Evolutionary conservation across 2,797 vertebrate genomes (phyloP).

Genomic region (Enteromius trimaculatus): DNA sequence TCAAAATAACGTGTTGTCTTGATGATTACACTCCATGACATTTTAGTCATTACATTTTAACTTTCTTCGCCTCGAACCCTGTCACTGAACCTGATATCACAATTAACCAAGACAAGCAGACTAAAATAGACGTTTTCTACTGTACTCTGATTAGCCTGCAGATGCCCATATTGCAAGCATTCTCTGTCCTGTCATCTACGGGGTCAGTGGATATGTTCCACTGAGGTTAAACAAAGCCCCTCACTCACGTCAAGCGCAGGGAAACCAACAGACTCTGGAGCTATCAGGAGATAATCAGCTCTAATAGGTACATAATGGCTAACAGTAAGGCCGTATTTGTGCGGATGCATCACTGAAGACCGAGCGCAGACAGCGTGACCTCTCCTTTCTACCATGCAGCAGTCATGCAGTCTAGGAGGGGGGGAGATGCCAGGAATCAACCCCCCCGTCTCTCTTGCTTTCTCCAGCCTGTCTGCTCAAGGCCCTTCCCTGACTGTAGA

Average conservation of each 20-base stretch:
- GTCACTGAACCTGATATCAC: neutral
- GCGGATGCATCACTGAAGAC: constrained; percentile 89
- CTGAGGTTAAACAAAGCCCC: constrained; percentile 93
- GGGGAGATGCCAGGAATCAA: constrained; percentile 70
- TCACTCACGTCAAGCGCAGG: constrained; percentile 92
- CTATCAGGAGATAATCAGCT: constrained; percentile 97
- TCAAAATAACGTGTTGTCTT: neutral
- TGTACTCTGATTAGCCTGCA: neutral
- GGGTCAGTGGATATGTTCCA: constrained; percentile 73
- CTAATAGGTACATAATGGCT: constrained; percentile 99
- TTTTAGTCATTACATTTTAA: neutral
- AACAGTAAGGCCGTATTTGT: constrained; percentile 89
- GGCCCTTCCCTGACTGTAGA: constrained; percentile 37
- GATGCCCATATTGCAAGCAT: constrained; percentile 72
- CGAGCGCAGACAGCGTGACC: constrained; percentile 80
- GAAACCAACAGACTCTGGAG: constrained; percentile 90
- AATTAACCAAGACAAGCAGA: neutral
- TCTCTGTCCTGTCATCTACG: constrained; percentile 61
- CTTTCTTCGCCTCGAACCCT: neutral
- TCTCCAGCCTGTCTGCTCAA: constrained; percentile 41
- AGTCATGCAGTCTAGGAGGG: constrained; percentile 66
- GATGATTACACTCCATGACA: neutral
- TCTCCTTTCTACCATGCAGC: constrained; percentile 69
- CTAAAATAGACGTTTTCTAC: neutral
- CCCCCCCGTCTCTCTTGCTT: constrained; percentile 44